Base-by-base conservation (phyloP, 1,140 invertebrate species). In the Heliconius nattereri region DNA sequence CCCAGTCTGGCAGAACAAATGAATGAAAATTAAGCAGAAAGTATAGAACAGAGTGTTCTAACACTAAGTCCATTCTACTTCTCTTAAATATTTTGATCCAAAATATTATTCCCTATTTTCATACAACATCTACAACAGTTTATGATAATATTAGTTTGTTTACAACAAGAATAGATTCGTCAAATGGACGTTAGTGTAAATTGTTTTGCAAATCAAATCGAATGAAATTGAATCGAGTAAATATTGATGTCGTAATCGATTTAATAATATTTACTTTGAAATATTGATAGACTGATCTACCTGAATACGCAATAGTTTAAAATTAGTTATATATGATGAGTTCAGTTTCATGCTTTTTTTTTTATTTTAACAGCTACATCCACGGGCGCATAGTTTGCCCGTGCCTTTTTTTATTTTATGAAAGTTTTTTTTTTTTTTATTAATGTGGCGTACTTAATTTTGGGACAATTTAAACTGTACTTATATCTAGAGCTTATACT, bases 111-210 rank as follows among this genome's bases (percentile, higher is more conserved):
- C 1, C 26, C 23, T 71, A 70, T 77, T 76, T 71, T 71, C 23
- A 54, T 26, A 20, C 7, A 54, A 52, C 32, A 35, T 20, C 16
- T 26, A 52, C 1, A 45, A 49, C 35, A 29, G 35, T 37, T 49
- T 74, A 66, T 66, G 13, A 26, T 66, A 16, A 66, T 66, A 16
- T 66, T 26, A 66, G 60, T 16, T 66, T 66, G 71, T 9, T 72
- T 20, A 72, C 2, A 72, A 20, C 71, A 72, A 72, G 32, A 72
- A 72, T 72, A 72, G 70, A 26, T 66, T 66, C 60, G 60, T 66
- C 60, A 66, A 66, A 29, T 66, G 60, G 60, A 66, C 60, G 26
- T 26, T 26, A 66, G 60, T 13, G 23, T 66, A 66, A 66, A 66
- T 66, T 66, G 23, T 66, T 66, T 66, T 66, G 60, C 23, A n/a